Evolutionary conservation across 2,113 vertebrate species (phyloP), one percentile per base, ranked within the genome.

Genomic region (Manacus vitellinus): DNA sequence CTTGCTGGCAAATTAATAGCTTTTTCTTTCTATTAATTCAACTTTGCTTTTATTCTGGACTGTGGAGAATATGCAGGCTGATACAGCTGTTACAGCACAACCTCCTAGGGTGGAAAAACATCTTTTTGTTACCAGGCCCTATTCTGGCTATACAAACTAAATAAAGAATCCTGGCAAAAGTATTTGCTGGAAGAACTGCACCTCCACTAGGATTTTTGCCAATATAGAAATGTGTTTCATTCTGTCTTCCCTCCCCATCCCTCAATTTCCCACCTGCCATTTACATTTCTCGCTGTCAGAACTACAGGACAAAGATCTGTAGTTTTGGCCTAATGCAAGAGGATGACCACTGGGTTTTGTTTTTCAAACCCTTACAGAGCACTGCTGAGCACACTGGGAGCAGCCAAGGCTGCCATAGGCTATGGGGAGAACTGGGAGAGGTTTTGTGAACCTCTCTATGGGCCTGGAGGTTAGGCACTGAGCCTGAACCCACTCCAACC

Each of bases 101-200:
- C 39, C 63, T 95, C 72, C 88, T 90, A 83, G 67, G 16, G 35
- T 83, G 10, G 56, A 88, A 96, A 96, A 97, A 83, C 54, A 58
- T 76, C 28, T 88, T 94, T 94, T 84, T 12, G 9, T 59, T 92
- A 95, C 55, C 51, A 95, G 82, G 63, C 58, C 67, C 63, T 92
- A 77, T 86, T 90, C 59, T 85, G 85, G 67, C 79, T 90, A 88
- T 80, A 68, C 89, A 92, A 93, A 77, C 90, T 84, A 96, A 93
- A 93, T 92, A 96, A 93, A 95, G 82, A 68, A 88, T 83, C 59
- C 72, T 91, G 67, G 89, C 71, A 94, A 90, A 92, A 93, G 73
- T 35, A 63, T 80, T 81, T 94, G 51, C 71, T 93, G 63, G 79
- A 96, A 92, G 43, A 96, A 80, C 7, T 19, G 17, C 56, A 85